These are phyloP conservation scores for Turritopsis rubra DNA, from an alignment of 30 jellyfish, hydroid and myxozoan genomes.

Conservation along the genomic window DNA sequence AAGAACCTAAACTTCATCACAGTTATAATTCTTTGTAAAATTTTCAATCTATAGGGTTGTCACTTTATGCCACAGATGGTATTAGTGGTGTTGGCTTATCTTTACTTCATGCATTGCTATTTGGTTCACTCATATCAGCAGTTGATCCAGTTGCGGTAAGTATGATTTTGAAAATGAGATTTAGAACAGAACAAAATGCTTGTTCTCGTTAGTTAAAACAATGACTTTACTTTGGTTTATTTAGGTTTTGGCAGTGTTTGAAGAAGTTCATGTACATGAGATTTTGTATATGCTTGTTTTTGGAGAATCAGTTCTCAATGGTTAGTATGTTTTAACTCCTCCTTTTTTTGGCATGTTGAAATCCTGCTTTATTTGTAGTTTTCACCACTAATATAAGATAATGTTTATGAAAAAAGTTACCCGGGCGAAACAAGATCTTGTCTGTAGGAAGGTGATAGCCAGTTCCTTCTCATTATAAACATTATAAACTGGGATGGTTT, in stretches of 20 bases:
- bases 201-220: too few relatives aligned
- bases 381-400: too few relatives aligned
- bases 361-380: too few relatives aligned
- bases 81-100: slow-evolving; percentile 37
- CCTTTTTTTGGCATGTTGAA: background rate
- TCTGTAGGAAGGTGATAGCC: too few relatives aligned
- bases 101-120: slow-evolving; percentile 69
- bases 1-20: background rate
- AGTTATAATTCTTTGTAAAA: too few relatives aligned
- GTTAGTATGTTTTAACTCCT: slow-evolving; percentile 20
- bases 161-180: background rate
- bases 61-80: slow-evolving; percentile 50
- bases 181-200: too few relatives aligned
- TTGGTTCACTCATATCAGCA: slow-evolving; percentile 96
- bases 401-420: too few relatives aligned
- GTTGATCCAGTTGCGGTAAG: slow-evolving; percentile 99
- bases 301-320: slow-evolving; percentile 94
- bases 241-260: slow-evolving; percentile 92
- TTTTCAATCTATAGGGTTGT: slow-evolving; percentile 39
- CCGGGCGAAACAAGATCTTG: too few relatives aligned
- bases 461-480: too few relatives aligned
- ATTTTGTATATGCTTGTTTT: slow-evolving; percentile 77
- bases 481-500: too few relatives aligned
- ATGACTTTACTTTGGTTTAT: background rate
- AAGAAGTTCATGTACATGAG: slow-evolving; percentile 94